Evolutionary conservation across 2,113 vertebrate species (phyloP).

Genomic region (Felis chaus): DNA sequence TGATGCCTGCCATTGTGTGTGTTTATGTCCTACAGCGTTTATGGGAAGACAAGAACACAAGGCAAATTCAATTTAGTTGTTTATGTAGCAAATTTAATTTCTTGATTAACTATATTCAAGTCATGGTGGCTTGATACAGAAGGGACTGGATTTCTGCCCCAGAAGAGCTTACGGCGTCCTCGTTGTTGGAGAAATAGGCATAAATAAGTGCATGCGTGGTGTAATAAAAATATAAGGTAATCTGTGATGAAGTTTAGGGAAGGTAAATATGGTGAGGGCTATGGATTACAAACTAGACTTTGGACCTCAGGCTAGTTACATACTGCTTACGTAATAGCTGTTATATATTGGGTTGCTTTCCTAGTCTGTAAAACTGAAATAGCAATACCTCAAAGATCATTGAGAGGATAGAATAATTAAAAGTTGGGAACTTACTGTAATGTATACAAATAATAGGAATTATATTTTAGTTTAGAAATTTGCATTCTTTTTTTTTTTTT

Average conservation of each 20-base stretch:
- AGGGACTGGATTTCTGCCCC: background rate
- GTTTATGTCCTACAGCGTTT: background rate
- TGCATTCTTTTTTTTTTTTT: background rate
- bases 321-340: background rate
- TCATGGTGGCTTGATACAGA: background rate
- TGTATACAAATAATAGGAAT: background rate
- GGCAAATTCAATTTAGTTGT: constrained; percentile 32
- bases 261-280: background rate
- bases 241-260: background rate
- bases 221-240: background rate
- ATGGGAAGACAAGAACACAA: background rate
- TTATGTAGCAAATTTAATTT: constrained; percentile 48
- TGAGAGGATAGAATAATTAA: background rate
- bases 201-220: background rate
- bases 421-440: background rate
- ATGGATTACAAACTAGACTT: background rate
- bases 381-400: background rate
- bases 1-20: fast-evolving
- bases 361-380: background rate
- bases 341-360: background rate
- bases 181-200: background rate
- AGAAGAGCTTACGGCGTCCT: background rate
- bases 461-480: constrained; percentile 9
- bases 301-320: background rate
- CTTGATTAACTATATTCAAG: background rate